Evolutionary conservation across 2,888 invertebrate genomes (phyloP).

Genomic region (Cheilosia vernalis): DNA sequence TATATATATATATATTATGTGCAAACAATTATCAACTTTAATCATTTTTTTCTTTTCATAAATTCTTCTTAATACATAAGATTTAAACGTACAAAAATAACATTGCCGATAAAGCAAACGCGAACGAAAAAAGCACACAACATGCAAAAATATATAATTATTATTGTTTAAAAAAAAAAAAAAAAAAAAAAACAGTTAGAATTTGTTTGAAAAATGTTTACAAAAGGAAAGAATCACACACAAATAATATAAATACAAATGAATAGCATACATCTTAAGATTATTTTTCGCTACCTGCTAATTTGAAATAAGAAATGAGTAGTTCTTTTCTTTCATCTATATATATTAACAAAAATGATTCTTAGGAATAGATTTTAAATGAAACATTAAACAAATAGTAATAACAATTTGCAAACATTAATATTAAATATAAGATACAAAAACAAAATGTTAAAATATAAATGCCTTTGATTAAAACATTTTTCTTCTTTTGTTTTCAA

Average conservation of each 20-base stretch:
- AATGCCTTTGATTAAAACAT: conserved; percentile 54
- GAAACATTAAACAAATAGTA: conserved; percentile 58
- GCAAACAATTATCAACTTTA: conserved; percentile 65
- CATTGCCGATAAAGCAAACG: conserved; percentile 31
- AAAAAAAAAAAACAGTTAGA: conserved; percentile 30
- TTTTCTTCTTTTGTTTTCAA: conserved; percentile 19
- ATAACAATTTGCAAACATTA: conserved; percentile 49
- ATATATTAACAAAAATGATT: conserved; percentile 66
- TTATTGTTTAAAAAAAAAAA: conserved; percentile 35
- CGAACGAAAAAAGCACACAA: conserved; percentile 54
- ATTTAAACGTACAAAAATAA: conserved; percentile 33
- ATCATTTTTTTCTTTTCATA: conserved; percentile 29
- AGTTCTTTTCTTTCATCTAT: conserved; percentile 46
- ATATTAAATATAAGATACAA: conserved; percentile 49
- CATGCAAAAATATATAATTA: conserved; percentile 52
- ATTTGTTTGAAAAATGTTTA: conserved; percentile 41
- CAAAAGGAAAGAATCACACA: conserved; percentile 55
- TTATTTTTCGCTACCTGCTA: conserved; percentile 31
- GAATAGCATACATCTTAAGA: conserved; percentile 55
- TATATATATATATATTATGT: conserved; percentile 1
- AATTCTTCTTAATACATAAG: conserved; percentile 23
- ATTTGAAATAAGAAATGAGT: conserved; percentile 10
- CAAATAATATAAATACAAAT: conserved; percentile 54
- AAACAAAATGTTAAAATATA: conserved; percentile 55
- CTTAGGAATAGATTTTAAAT: conserved; percentile 47